Percentiles rank a stretch among this genome's conserved stretches.
These are phyloP conservation scores for Calliphora vomitoria DNA, from an alignment of 2,888 invertebrate species.

Conservation along the genomic window DNA sequence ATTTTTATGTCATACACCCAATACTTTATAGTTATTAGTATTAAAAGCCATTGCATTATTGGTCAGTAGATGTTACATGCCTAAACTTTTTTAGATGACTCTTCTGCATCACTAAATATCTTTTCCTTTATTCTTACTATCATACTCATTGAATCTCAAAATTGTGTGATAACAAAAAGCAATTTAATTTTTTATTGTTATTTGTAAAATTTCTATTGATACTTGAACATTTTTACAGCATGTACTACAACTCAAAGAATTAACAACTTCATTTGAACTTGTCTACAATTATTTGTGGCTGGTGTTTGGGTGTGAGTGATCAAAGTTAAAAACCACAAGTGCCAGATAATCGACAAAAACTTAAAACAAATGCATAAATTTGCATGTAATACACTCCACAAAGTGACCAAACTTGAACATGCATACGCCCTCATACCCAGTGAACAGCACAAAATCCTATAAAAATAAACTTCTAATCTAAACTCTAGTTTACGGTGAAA, in stretches of 20 bases:
- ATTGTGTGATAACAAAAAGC: constrained; percentile 31
- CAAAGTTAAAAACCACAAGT: constrained; percentile 51
- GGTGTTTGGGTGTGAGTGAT: not conserved
- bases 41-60: too few relatives aligned
- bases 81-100: too few relatives aligned
- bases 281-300: constrained; percentile 38
- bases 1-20: too few relatives aligned
- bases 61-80: too few relatives aligned
- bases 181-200: constrained; percentile 40
- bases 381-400: constrained; percentile 43
- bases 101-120: too few relatives aligned
- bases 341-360: constrained; percentile 43
- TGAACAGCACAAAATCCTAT: constrained; percentile 7
- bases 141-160: not conserved
- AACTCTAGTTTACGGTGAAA: not conserved
- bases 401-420: constrained; percentile 49
- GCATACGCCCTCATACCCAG: not conserved
- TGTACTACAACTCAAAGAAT: constrained; percentile 46
- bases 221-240: constrained; percentile 25
- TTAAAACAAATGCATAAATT: constrained; percentile 58
- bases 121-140: not conserved
- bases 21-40: too few relatives aligned
- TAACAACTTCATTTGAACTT: constrained; percentile 41
- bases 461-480: constrained; percentile 47
- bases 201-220: constrained; percentile 16